phyloP scores from a whole-genome alignment of 2,113 vertebrate species.

The Fukomys damarensis region DNA sequence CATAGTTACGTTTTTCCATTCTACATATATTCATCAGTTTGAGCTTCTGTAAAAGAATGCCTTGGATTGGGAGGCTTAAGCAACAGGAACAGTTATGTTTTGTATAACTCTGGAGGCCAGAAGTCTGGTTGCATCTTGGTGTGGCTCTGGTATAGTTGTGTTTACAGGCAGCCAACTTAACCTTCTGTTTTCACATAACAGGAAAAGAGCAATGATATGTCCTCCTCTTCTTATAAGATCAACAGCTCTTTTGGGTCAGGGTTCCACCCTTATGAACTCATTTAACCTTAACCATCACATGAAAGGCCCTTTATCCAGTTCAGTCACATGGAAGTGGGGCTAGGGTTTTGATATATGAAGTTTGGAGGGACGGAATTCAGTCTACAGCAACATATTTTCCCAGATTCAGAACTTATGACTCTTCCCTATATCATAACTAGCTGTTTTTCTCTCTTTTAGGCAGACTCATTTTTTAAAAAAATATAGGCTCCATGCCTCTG shows the following conservation, averaged over 20 bases:
- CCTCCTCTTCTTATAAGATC: neutral
- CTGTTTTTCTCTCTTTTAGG: neutral
- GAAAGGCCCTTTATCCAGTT: neutral
- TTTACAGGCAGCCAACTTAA: neutral
- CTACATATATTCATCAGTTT: neutral
- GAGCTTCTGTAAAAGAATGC: neutral
- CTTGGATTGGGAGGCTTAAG: no score
- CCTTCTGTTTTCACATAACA: neutral
- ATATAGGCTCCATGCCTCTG: neutral
- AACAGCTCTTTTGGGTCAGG: neutral
- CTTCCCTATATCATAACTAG: neutral
- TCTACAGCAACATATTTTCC: neutral
- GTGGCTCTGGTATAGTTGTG: neutral
- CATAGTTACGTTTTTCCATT: neutral
- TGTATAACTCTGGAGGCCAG: neutral
- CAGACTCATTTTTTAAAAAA: neutral
- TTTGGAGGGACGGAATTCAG: neutral
- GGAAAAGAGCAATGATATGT: neutral
- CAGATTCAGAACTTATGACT: neutral
- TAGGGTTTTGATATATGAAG: neutral
- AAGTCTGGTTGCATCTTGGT: neutral
- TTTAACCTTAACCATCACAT: neutral
- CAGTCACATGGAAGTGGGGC: neutral
- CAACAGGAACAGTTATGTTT: no score
- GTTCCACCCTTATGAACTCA: neutral